Base-by-base conservation (phyloP, 2,888 invertebrate genomes). In the Carcina quercana region DNA sequence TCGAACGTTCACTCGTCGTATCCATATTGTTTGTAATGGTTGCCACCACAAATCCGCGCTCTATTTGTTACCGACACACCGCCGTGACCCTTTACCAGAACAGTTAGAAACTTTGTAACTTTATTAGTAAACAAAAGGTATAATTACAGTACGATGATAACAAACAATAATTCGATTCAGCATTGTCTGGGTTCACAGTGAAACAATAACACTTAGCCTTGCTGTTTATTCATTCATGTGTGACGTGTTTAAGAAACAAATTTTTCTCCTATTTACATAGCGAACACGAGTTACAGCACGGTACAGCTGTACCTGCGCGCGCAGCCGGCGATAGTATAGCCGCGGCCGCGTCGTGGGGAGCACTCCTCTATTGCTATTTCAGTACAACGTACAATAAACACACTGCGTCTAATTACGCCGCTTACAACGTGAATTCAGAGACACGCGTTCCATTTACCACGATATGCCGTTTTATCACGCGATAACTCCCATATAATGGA, bases 211-310 rank as follows among this genome's bases (percentile, higher is more conserved):
- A 58, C 45, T 54, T 61, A 68, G 57, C 75, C 79, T 76, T 79
- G 75, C 54, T 60, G 63, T 56, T n/a, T 66, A 62, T 60, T 64
- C 71, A 65, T 68, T 78, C 63, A 66, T 57, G 66, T 68, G 62
- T 72, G 73, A 76, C 76, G 75, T 71, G 60, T 68, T 52, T 63
- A 61, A 69, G 62, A 66, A 73, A 63, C 64, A 58, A 64, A 67
- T 69, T 75, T 75, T 79, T 75, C 72, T 71, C 53, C 64, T 72
- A 70, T 76, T 78, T 75, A 60, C 67, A 61, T 65, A 55, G 61
- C 66, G 71, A 78, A 76, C 51, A 59, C 55, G 59, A 51, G 60
- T 65, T 58, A 59, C 63, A 65, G 60, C 62, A 62, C 46, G n/a
- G n/a, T 42, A 25, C 40, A 48, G 55, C 48, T 54, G 55, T 47